Conservation (phyloP, 2,797 vertebrate genomes). For the Neolamprologus multifasciatus region DNA sequence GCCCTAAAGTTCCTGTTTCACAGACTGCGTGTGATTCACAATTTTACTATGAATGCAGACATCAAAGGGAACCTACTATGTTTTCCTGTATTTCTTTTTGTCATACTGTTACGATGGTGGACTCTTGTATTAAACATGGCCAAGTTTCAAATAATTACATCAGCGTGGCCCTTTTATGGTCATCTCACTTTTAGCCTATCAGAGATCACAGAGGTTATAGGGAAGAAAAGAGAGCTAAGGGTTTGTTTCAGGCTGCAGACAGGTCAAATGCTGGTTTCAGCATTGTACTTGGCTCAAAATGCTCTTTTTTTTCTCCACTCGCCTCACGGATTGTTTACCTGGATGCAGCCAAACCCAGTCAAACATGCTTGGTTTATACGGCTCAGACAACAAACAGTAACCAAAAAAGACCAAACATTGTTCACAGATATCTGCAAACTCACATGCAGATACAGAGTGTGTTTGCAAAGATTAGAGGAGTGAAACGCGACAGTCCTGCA, state of each 20-base stretch:
- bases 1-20: neutral
- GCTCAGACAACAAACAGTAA: neutral
- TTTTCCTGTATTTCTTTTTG: neutral
- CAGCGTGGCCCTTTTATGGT: neutral
- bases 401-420: neutral
- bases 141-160: neutral
- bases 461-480: neutral
- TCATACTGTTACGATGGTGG: neutral
- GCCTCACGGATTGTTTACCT: neutral
- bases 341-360: neutral
- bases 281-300: neutral
- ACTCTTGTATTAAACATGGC: neutral
- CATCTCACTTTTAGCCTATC: neutral
- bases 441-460: neutral
- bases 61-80: neutral
- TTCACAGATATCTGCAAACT: neutral
- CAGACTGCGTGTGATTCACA: neutral
- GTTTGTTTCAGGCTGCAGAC: neutral
- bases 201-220: neutral
- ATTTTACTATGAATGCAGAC: neutral
- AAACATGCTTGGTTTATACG: neutral
- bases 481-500: neutral
- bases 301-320: neutral
- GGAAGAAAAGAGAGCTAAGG: rapidly evolving
- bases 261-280: neutral